Base-by-base conservation (phyloP, 1,140 invertebrate species). In the Drosophila funebris region DNA sequence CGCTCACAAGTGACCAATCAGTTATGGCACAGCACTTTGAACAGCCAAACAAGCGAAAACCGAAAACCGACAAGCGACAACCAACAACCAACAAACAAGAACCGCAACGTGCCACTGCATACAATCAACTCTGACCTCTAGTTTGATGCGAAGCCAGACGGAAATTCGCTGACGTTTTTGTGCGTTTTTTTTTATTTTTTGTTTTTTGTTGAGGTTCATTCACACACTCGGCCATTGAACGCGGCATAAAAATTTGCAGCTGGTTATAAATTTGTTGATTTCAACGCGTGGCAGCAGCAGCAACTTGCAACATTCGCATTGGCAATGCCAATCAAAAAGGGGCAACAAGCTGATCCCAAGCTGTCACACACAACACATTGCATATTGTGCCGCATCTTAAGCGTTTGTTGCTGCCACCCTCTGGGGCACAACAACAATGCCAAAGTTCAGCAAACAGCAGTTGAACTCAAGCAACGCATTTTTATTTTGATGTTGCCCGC, bases 71-170 rank as follows among this genome's bases (percentile, higher is more conserved):
- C n/a, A n/a, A n/a, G n/a, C n/a, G n/a, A 27, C 24, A 24, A 24
- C 22, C 2, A 24, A 24, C 22, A 24, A 24, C 2, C 22, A 24
- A 24, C 22, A 24, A 24, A 54, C 39, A 46, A 46, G 20, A 68
- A 54, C 64, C 24, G 29, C 56, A 62, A 66, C 74, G 67, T 66
- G 70, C 74, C 71, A 72, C 60, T 78, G 82, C 83, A 87, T 87
- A 88, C 82, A 87, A 76, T 87, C 74, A 87, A 87, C 83, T 87
- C 82, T 87, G 82, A 87, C 71, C 82, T 76, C 60, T 20, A 22
- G 33, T 13, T 36, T 36, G 3, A 44, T 14, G 14, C 13, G 16
- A 41, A 56, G 44, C 37, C 57, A 60, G 60, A 82, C 61, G 75
- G 67, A 82, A 75, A 68, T 56, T 67, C 56, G 22, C 24, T 53